Percentiles rank a stretch among this genome's conserved stretches.
phyloP scores from a whole-genome alignment of 2,113 vertebrate genomes.

The Hypomesus transpacificus region DNA sequence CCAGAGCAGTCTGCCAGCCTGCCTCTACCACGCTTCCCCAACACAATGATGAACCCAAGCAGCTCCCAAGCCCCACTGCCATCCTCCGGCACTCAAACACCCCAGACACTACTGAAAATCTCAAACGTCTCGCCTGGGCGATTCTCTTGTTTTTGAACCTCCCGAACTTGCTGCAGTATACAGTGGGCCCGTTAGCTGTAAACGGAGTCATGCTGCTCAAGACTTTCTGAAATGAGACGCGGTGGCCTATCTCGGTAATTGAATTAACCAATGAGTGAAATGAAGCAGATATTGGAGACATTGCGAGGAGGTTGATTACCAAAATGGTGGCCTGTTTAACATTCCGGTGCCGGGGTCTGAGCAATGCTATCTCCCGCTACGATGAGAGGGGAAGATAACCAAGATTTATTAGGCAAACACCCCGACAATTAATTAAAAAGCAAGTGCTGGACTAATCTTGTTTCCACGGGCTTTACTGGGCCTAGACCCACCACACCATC shows the following conservation, averaged over 20 bases:
- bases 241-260: slow-evolving; percentile 58
- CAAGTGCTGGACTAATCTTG: slow-evolving; percentile 58
- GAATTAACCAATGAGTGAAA: slow-evolving; percentile 53
- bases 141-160: neutral
- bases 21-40: no score
- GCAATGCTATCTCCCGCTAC: slow-evolving; percentile 48
- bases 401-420: slow-evolving; percentile 66
- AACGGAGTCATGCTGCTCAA: slow-evolving; percentile 37
- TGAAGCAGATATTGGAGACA: neutral
- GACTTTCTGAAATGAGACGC: slow-evolving; percentile 44
- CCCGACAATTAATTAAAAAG: slow-evolving; percentile 65
- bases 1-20: slow-evolving; percentile 17
- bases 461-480: slow-evolving; percentile 53
- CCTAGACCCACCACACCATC: slow-evolving; percentile 39
- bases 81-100: neutral
- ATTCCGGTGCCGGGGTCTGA: slow-evolving; percentile 53
- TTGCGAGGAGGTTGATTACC: neutral
- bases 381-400: slow-evolving; percentile 63
- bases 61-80: no score
- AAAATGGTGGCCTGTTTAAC: slow-evolving; percentile 46
- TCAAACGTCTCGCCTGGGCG: no score
- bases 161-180: slow-evolving; percentile 16
- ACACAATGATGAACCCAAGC: no score
- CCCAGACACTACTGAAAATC: slow-evolving; percentile 8
- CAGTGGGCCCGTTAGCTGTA: slow-evolving; percentile 18